These are phyloP conservation scores for Paramormyrops kingsleyae DNA, from an alignment of 2,113 vertebrate species.

Conservation along the genomic window DNA sequence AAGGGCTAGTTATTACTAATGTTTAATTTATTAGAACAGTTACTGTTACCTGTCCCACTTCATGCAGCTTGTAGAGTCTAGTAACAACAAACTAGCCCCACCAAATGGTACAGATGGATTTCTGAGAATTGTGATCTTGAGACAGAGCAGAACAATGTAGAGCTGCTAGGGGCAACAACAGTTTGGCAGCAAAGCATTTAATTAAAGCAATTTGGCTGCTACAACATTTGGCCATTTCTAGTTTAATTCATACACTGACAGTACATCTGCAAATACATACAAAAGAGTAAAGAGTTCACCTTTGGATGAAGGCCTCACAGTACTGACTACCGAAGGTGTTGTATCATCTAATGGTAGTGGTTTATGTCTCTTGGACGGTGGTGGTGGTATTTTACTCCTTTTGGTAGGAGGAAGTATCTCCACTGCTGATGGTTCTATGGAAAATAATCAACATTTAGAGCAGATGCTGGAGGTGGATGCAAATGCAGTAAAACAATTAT, in stretches of 20 bases:
- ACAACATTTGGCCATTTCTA: neutral
- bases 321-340: neutral
- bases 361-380: neutral
- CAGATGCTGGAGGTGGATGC: neutral
- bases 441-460: neutral
- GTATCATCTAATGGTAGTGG: neutral
- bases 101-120: neutral
- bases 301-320: slow-evolving; percentile 3
- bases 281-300: slow-evolving; percentile 8
- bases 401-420: neutral
- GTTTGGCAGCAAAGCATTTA: neutral
- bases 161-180: neutral
- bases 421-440: neutral
- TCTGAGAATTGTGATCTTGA: neutral
- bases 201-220: neutral
- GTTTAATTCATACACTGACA: neutral
- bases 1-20: neutral
- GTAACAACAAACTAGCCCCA: neutral
- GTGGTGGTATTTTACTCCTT: neutral
- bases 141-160: neutral
- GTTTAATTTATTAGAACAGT: neutral
- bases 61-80: neutral
- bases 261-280: neutral
- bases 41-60: neutral
- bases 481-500: neutral